These are phyloP conservation scores for Chrosomus eos DNA, from an alignment of 2,797 vertebrate genomes.

Conservation along the genomic window DNA sequence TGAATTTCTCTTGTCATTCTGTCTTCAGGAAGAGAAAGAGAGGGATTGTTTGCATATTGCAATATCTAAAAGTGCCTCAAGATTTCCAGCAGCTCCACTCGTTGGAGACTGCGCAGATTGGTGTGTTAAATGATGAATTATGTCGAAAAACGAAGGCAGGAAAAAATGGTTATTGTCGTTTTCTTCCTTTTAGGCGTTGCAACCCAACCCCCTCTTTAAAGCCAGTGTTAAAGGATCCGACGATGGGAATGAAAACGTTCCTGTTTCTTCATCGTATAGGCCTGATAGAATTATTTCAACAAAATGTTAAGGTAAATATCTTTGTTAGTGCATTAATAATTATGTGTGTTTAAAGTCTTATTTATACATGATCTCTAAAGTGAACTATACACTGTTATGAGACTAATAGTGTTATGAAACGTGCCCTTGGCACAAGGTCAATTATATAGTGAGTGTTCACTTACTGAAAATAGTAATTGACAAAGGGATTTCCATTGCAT, in stretches of 20 bases:
- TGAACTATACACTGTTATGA: background rate
- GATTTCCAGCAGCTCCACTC: conserved; percentile 74
- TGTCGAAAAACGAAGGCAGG: conserved; percentile 60
- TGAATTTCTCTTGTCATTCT: conserved; percentile 77
- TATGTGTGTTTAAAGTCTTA: conserved; percentile 48
- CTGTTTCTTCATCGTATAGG: conserved; percentile 79
- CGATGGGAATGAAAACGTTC: conserved; percentile 82
- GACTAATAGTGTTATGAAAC: conserved; percentile 51
- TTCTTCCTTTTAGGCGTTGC: conserved; percentile 79
- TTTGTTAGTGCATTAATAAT: conserved; percentile 64
- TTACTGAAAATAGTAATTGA: conserved; percentile 59
- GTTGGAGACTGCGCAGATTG: conserved; percentile 71
- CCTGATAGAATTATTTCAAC: conserved; percentile 81
- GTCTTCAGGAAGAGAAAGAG: conserved; percentile 77
- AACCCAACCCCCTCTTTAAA: conserved; percentile 73
- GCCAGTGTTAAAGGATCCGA: conserved; percentile 79
- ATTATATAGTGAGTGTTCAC: conserved; percentile 57
- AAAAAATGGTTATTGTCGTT: conserved; percentile 74
- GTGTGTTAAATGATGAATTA: conserved; percentile 63
- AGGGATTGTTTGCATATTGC: conserved; percentile 81
- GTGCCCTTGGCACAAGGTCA: conserved; percentile 79
- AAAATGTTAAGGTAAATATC: conserved; percentile 85
- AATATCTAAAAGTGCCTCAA: conserved; percentile 81
- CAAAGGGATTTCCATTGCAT: conserved; percentile 27
- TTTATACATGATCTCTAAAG: background rate